These are phyloP conservation scores for Liparis tanakae DNA, from an alignment of 2,797 vertebrate genomes.

Conservation along the genomic window DNA sequence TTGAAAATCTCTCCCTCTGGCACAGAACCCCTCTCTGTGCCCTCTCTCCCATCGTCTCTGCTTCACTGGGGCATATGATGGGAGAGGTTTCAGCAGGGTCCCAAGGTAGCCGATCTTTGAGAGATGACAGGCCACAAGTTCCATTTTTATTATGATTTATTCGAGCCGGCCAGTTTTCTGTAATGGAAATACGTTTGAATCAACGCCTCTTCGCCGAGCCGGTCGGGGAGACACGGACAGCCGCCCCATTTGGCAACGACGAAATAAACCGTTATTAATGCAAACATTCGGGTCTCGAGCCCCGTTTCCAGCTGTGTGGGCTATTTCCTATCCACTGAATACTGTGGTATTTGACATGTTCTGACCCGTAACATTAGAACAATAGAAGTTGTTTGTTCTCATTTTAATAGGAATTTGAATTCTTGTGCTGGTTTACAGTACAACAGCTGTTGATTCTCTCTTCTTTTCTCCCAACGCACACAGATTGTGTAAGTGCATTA, in stretches of 20 bases:
- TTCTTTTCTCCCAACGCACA: not conserved
- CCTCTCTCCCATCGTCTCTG: constrained; percentile 79
- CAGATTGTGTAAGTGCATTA: constrained; percentile 31
- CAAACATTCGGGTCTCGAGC: constrained; percentile 52
- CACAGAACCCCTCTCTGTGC: constrained; percentile 72
- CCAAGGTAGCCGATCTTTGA: constrained; percentile 84
- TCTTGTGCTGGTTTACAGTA: constrained; percentile 5
- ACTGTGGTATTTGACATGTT: not conserved
- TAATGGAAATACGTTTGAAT: constrained; percentile 87
- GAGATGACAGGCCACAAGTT: constrained; percentile 85
- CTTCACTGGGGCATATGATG: constrained; percentile 88
- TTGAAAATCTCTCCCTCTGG: constrained; percentile 77
- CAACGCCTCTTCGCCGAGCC: constrained; percentile 66
- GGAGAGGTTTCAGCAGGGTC: constrained; percentile 82
- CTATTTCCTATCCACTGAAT: constrained; percentile 8
- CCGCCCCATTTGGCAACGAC: constrained; percentile 70
- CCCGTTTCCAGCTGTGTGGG: constrained; percentile 35
- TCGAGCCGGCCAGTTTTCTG: constrained; percentile 81
- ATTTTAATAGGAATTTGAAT: not conserved
- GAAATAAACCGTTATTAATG: constrained; percentile 69
- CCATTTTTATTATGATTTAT: constrained; percentile 88
- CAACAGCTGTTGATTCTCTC: constrained; percentile 5
- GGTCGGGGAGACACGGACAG: constrained; percentile 56
- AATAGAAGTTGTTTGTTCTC: not conserved
- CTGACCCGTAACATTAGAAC: constrained; percentile 6